Conservation (phyloP, 2,113 vertebrate genomes). For the Apteryx mantelli region DNA sequence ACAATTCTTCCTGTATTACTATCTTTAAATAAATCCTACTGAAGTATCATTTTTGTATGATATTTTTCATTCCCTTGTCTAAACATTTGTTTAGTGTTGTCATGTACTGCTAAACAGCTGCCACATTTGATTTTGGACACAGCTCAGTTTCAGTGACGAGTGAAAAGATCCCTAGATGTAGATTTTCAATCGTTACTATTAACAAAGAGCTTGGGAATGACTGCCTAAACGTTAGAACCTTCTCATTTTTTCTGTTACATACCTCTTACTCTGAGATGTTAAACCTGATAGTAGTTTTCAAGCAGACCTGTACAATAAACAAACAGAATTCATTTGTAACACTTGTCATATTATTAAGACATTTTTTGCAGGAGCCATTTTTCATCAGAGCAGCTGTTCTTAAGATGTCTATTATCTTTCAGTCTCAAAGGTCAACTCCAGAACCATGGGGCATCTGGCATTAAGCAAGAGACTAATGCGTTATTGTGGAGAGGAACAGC, state of each 20-base stretch:
- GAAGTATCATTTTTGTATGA: background rate
- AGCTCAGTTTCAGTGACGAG: background rate
- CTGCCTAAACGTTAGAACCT: background rate
- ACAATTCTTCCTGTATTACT: background rate
- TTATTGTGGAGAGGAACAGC: background rate
- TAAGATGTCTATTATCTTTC: background rate
- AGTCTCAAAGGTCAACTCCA: background rate
- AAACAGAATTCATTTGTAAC: background rate
- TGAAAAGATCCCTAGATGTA: background rate
- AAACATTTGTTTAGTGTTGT: conserved; percentile 27
- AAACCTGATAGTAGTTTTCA: background rate
- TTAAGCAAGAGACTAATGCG: background rate
- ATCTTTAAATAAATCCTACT: background rate
- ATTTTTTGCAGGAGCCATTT: background rate
- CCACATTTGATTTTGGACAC: background rate
- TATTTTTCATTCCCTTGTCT: background rate
- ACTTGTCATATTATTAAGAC: background rate
- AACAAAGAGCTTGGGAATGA: background rate
- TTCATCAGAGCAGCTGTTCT: background rate
- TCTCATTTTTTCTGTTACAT: background rate
- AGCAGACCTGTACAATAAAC: background rate
- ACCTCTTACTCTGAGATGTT: background rate
- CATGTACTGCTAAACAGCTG: background rate
- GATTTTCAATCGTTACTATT: background rate
- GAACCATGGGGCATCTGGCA: background rate